Evolutionary conservation across 92 coral and sea anemone genomes (phyloP).

Genomic region (Plumapathes pennacea): DNA sequence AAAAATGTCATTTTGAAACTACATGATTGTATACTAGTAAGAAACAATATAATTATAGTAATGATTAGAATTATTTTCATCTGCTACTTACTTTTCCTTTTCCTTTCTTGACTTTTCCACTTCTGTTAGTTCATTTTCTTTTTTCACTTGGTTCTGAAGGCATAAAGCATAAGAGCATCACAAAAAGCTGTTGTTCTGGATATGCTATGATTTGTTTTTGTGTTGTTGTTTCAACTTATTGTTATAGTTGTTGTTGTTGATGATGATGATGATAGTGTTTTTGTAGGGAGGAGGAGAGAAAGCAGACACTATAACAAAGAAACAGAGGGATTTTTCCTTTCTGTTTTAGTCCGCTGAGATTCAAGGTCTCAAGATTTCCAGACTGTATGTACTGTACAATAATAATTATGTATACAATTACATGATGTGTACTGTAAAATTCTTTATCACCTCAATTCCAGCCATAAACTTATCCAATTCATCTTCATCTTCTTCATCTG

Average conservation of each 20-base stretch:
- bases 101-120: constrained; percentile 82
- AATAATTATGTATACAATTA: no score
- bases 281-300: no score
- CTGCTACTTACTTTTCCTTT: constrained; percentile 72
- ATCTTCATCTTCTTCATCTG: constrained; percentile 91
- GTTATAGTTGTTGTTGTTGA: no score
- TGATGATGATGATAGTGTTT: no score
- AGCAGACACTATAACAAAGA: no score
- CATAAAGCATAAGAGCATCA: neutral
- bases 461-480: constrained; percentile 97
- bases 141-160: constrained; percentile 70
- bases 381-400: no score
- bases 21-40: neutral
- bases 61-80: neutral
- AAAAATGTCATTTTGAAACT: neutral
- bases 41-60: neutral
- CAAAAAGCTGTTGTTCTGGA: neutral
- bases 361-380: no score
- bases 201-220: no score
- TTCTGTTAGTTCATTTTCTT: constrained; percentile 67
- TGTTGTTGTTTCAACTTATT: no score
- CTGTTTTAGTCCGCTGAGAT: no score
- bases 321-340: no score
- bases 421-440: no score
- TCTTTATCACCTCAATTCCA: constrained; percentile 96